These are phyloP conservation scores for Oceanodroma leucorhoa DNA, from an alignment of 2,797 vertebrate species.

Conservation along the genomic window DNA sequence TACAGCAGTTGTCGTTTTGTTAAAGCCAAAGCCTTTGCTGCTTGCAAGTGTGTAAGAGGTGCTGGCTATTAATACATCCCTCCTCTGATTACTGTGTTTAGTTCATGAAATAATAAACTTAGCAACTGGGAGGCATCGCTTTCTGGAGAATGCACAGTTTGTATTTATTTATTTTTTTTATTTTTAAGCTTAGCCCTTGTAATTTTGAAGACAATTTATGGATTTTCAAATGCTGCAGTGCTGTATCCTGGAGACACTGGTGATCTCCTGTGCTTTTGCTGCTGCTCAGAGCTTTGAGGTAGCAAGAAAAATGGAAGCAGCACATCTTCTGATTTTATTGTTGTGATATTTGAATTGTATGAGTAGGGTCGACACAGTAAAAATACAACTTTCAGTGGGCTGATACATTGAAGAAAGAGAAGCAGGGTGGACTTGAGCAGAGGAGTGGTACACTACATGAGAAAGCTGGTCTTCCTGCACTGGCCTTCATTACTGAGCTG, in stretches of 20 bases:
- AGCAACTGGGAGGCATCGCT: background rate
- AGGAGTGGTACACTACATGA: background rate
- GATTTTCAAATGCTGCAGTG: background rate
- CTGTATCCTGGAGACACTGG: background rate
- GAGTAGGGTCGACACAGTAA: background rate
- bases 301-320: background rate
- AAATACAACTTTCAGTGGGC: background rate
- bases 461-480: background rate
- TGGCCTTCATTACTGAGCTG: background rate
- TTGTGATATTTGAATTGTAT: background rate
- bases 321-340: background rate
- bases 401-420: background rate
- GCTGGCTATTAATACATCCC: conserved; percentile 24
- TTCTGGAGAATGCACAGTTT: background rate
- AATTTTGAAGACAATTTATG: background rate
- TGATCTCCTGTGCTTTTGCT: background rate
- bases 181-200: background rate
- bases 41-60: background rate
- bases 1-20: background rate
- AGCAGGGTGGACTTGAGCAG: background rate
- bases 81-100: conserved; percentile 20
- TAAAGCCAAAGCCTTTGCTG: background rate
- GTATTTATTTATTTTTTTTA: background rate
- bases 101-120: conserved; percentile 2
- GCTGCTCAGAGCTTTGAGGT: background rate